phyloP scores from a whole-genome alignment of 2,888 invertebrate species.

The Tanytarsus gracilentus region DNA sequence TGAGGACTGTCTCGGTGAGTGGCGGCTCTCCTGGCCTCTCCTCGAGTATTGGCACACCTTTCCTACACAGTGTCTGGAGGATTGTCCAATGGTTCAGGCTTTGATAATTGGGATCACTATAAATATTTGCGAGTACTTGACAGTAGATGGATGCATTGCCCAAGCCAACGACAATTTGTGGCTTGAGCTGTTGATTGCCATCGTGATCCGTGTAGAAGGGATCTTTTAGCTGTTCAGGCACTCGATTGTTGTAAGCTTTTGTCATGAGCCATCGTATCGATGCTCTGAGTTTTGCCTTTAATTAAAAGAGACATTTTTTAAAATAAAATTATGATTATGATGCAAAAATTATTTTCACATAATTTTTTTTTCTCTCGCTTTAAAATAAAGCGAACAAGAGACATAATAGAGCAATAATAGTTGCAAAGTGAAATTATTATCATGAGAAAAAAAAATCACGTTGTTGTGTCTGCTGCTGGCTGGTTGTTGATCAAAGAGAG shows the following conservation, averaged over 20 bases:
- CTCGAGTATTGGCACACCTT: constrained; percentile 79
- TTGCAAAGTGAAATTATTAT: not conserved
- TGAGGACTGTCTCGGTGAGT: constrained; percentile 90
- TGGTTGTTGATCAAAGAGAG: too few species aligned
- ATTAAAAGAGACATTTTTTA: constrained; percentile 34
- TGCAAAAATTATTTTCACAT: not conserved
- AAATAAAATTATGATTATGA: not conserved
- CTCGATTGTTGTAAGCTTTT: constrained; percentile 91
- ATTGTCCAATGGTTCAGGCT: constrained; percentile 93
- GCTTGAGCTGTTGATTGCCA: constrained; percentile 90
- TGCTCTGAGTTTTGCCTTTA: constrained; percentile 91
- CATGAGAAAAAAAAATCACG: too few species aligned
- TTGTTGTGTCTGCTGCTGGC: too few species aligned
- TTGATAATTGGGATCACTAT: constrained; percentile 93
- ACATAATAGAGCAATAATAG: not conserved
- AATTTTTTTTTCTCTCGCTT: not conserved
- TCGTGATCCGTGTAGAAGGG: constrained; percentile 93
- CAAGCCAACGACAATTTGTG: constrained; percentile 80
- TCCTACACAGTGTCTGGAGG: constrained; percentile 83
- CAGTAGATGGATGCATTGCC: constrained; percentile 94
- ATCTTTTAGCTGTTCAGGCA: constrained; percentile 84
- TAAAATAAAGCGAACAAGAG: not conserved
- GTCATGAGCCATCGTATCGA: constrained; percentile 94
- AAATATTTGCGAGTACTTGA: constrained; percentile 86
- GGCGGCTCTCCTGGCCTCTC: constrained; percentile 62